phyloP scores from a whole-genome alignment of 2,888 invertebrate genomes.

The Auanema sp. region DNA sequence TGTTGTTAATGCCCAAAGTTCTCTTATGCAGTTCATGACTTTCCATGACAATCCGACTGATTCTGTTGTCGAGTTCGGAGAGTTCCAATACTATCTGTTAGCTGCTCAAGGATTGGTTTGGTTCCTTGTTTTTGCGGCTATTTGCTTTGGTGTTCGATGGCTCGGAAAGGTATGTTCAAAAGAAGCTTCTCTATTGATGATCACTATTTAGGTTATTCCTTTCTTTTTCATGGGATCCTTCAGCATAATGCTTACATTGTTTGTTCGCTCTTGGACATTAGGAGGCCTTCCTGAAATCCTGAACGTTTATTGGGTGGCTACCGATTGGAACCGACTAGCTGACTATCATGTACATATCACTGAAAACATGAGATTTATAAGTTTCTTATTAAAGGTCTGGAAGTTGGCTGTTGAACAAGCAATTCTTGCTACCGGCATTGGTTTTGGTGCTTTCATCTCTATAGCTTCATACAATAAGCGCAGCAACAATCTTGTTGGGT shows the following conservation, averaged over 20 bases:
- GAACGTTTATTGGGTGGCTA: constrained; percentile 48
- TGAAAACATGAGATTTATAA: constrained; percentile 1
- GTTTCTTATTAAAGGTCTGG: constrained; percentile 51
- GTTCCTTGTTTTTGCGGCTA: constrained; percentile 55
- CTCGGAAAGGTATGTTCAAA: constrained; percentile 54
- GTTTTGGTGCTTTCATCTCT: constrained; percentile 63
- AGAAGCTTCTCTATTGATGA: neutral
- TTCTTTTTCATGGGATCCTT: constrained; percentile 30
- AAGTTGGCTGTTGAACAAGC: constrained; percentile 58
- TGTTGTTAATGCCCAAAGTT: constrained; percentile 48
- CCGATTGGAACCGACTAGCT: constrained; percentile 58
- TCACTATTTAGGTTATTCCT: constrained; percentile 20
- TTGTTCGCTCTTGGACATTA: constrained; percentile 42
- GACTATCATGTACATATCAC: constrained; percentile 40
- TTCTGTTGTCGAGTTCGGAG: constrained; percentile 53
- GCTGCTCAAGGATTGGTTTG: constrained; percentile 58
- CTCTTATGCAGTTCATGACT: constrained; percentile 59
- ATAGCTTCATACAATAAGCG: constrained; percentile 63
- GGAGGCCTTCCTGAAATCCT: constrained; percentile 50
- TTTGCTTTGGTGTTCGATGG: constrained; percentile 63
- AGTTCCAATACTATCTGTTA: constrained; percentile 53
- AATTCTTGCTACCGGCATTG: constrained; percentile 60
- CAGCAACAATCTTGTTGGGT: constrained; percentile 62
- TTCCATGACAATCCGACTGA: constrained; percentile 51
- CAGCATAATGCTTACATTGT: constrained; percentile 33